phyloP scores from a whole-genome alignment of 2,888 invertebrate genomes.

The Dryobota labecula region DNA sequence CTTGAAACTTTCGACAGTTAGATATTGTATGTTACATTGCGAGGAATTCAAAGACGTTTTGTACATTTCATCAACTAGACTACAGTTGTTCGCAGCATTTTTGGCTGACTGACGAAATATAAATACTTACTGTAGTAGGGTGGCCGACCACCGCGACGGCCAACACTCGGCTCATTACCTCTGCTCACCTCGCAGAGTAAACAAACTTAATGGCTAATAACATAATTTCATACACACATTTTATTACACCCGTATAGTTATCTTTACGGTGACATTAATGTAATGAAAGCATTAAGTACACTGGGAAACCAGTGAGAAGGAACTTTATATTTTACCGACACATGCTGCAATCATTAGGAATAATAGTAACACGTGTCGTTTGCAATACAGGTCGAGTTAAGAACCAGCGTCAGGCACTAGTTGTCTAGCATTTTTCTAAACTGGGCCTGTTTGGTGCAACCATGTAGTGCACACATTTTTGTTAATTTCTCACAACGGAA shows the following conservation, averaged over 20 bases:
- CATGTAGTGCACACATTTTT: not conserved
- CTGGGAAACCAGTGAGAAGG: not conserved
- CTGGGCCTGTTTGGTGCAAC: not conserved
- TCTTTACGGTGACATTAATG: conserved; percentile 43
- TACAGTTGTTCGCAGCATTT: conserved; percentile 1
- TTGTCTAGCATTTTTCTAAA: not conserved
- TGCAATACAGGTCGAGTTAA: not conserved
- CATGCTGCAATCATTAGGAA: not conserved
- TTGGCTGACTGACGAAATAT: conserved; percentile 19
- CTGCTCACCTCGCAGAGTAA: conserved; percentile 45
- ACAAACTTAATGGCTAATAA: conserved; percentile 53
- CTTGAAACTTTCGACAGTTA: conserved; percentile 15
- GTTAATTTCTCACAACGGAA: not conserved
- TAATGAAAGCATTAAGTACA: conserved; percentile 40
- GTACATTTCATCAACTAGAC: conserved; percentile 42
- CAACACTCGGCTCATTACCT: conserved; percentile 59
- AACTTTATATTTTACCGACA: conserved; percentile 7
- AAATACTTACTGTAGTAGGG: not conserved
- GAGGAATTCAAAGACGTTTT: conserved; percentile 48
- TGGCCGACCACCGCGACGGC: conserved; percentile 40
- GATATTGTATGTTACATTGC: conserved; percentile 45
- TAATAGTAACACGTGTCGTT: not conserved
- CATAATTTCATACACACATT: conserved; percentile 58
- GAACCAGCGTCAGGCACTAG: not conserved
- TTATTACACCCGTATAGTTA: conserved; percentile 43